Conservation (phyloP, 2,888 invertebrate species). For the Perdita meconis region DNA sequence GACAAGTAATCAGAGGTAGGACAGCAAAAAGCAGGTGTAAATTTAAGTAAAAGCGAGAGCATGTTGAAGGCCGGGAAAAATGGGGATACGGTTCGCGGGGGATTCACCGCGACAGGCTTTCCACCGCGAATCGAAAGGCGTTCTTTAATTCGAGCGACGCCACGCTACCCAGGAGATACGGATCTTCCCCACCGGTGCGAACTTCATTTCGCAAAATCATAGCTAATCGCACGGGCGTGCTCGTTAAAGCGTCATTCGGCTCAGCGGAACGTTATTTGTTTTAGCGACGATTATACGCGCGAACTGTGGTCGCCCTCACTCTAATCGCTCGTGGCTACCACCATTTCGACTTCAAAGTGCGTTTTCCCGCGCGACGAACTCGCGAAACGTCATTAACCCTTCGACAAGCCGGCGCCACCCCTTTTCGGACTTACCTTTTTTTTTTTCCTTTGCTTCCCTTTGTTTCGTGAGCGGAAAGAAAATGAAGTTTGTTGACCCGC, state of each 20-base stretch:
- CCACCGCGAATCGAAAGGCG: slow-evolving; percentile 20
- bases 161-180: slow-evolving; percentile 29
- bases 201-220: slow-evolving; percentile 44
- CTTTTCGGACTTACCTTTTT: background rate
- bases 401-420: background rate
- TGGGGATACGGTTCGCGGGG: slow-evolving; percentile 22
- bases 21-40: slow-evolving; percentile 1
- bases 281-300: slow-evolving; percentile 38
- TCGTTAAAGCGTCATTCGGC: slow-evolving; percentile 39
- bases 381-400: slow-evolving; percentile 32
- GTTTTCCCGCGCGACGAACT: slow-evolving; percentile 32
- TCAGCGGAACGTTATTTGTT: slow-evolving; percentile 35
- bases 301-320: slow-evolving; percentile 19
- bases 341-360: slow-evolving; percentile 31
- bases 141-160: slow-evolving; percentile 25
- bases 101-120: slow-evolving; percentile 17
- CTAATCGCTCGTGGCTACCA: slow-evolving; percentile 34
- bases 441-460: background rate
- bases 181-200: slow-evolving; percentile 41
- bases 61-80: slow-evolving; percentile 4
- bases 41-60: background rate
- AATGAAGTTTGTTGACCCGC: slow-evolving; percentile 18
- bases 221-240: slow-evolving; percentile 28
- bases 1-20: background rate
- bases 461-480: background rate